Conservation (phyloP, 2,888 invertebrate species). For the Pterostichus madidus region DNA sequence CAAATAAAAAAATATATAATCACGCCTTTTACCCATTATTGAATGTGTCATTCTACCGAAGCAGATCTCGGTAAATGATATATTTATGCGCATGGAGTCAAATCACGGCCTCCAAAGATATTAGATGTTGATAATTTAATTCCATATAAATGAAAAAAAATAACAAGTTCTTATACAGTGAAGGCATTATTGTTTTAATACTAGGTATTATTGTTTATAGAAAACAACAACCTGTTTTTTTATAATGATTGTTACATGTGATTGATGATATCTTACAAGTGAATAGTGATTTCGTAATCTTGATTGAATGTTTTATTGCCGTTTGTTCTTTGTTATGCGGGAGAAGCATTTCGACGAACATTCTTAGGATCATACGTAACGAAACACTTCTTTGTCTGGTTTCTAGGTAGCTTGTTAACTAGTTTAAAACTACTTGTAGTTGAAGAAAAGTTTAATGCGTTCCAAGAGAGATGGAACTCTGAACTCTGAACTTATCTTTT, state of each 20-base stretch:
- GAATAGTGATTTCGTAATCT: slow-evolving; percentile 38
- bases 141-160: too few relatives aligned
- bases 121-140: too few relatives aligned
- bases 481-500: neutral
- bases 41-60: too few relatives aligned
- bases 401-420: slow-evolving; percentile 38
- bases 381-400: slow-evolving; percentile 27
- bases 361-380: slow-evolving; percentile 25
- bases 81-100: too few relatives aligned
- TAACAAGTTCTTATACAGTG: too few relatives aligned
- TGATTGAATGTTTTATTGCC: slow-evolving; percentile 39
- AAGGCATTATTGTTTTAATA: too few relatives aligned
- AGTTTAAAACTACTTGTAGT: neutral
- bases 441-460: slow-evolving; percentile 33
- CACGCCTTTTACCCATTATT: too few relatives aligned
- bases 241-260: neutral
- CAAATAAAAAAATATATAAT: too few relatives aligned
- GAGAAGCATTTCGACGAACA: slow-evolving; percentile 16
- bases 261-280: slow-evolving; percentile 18
- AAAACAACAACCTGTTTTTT: neutral
- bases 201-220: too few relatives aligned
- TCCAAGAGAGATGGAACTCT: slow-evolving; percentile 19
- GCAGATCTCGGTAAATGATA: too few relatives aligned
- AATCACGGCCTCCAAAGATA: too few relatives aligned
- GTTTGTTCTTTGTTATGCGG: slow-evolving; percentile 36